These are phyloP conservation scores for Synanthedon andrenaeformis DNA, from an alignment of 2,888 invertebrate species.

Conservation along the genomic window DNA sequence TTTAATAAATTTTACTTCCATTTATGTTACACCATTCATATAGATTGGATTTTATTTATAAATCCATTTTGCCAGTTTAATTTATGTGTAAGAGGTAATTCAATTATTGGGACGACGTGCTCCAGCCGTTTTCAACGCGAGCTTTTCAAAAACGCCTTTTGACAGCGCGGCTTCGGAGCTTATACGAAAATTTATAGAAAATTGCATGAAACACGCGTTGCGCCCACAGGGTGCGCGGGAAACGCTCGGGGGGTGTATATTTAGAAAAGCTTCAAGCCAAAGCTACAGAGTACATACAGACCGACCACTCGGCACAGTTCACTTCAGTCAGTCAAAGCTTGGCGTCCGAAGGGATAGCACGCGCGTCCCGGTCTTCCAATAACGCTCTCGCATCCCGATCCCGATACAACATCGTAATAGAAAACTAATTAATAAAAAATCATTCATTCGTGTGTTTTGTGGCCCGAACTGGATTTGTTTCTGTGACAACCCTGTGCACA, in stretches of 20 bases:
- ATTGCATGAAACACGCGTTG: constrained; percentile 62
- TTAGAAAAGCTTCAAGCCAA: constrained; percentile 49
- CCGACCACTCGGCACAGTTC: constrained; percentile 23
- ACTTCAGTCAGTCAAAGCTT: constrained; percentile 41
- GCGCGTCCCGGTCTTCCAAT: constrained; percentile 28
- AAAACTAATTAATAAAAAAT: constrained; percentile 36
- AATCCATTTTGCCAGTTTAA: too few relatives aligned
- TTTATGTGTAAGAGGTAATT: constrained; percentile 36
- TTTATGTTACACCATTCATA: too few relatives aligned
- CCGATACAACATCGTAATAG: constrained; percentile 44
- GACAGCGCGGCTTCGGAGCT: constrained; percentile 62
- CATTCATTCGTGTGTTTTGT: constrained; percentile 39
- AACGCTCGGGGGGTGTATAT: constrained; percentile 56
- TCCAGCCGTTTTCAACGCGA: constrained; percentile 34
- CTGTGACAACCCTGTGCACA: constrained; percentile 35
- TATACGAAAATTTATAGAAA: constrained; percentile 68
- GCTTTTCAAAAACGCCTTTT: constrained; percentile 59
- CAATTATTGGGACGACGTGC: constrained; percentile 47
- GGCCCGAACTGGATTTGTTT: constrained; percentile 46
- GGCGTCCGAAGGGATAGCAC: constrained; percentile 34
- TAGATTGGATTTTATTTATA: too few relatives aligned
- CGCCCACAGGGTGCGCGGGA: constrained; percentile 54
- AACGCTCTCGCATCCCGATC: constrained; percentile 31
- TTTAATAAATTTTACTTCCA: too few relatives aligned
- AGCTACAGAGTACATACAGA: background rate